A percentile compares a stretch with the other conserved stretches of the same genome.
Evolutionary conservation across 2,888 invertebrate species (phyloP).

Genomic region (Lasius platythorax): DNA sequence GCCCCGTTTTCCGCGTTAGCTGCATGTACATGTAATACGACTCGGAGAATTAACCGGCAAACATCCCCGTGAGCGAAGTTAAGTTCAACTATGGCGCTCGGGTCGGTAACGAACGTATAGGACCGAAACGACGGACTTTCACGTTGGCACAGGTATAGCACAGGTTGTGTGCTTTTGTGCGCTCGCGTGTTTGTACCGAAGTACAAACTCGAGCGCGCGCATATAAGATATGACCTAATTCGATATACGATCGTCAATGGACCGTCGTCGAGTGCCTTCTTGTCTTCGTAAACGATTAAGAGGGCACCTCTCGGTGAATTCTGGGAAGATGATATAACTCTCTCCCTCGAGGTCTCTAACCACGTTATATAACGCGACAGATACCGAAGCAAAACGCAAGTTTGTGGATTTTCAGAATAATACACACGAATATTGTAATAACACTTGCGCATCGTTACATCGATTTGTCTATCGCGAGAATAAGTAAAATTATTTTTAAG

Average conservation of each 20-base stretch:
- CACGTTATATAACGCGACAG: not conserved
- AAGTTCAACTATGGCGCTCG: constrained; percentile 27
- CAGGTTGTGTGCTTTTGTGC: constrained; percentile 24
- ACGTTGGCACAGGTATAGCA: not conserved
- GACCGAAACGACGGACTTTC: not conserved
- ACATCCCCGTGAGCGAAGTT: constrained; percentile 36
- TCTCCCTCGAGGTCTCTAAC: constrained; percentile 1
- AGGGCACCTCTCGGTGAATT: constrained; percentile 61
- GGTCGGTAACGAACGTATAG: constrained; percentile 3
- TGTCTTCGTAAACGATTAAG: constrained; percentile 66
- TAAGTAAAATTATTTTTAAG: constrained; percentile 16
- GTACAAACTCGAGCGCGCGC: constrained; percentile 11
- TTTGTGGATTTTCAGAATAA: not conserved
- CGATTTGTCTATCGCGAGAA: constrained; percentile 2
- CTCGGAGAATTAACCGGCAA: constrained; percentile 49
- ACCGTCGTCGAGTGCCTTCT: constrained; percentile 53
- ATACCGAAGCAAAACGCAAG: not conserved
- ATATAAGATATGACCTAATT: constrained; percentile 60
- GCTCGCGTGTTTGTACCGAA: not conserved
- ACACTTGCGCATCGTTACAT: not conserved
- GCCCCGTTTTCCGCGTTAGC: not conserved
- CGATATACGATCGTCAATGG: constrained; percentile 62
- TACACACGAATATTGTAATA: not conserved
- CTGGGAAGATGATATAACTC: constrained; percentile 42
- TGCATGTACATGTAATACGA: constrained; percentile 12